These are phyloP conservation scores for Phoxinus phoxinus DNA, from an alignment of 2,113 vertebrate genomes.

Conservation along the genomic window DNA sequence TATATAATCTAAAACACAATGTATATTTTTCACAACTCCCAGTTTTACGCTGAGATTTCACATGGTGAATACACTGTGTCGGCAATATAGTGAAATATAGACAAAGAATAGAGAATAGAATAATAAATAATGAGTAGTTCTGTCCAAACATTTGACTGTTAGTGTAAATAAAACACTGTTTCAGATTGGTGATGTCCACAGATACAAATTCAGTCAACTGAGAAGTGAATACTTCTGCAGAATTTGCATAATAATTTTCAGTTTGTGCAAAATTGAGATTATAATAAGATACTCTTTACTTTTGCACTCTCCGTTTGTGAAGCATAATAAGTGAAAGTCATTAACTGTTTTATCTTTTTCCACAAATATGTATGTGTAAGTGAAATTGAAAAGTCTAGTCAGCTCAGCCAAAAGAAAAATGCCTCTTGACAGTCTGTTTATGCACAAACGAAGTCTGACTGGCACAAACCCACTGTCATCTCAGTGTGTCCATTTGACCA, in stretches of 20 bases:
- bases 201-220: neutral
- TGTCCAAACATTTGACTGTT: neutral
- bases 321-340: neutral
- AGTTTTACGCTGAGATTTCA: too few species aligned
- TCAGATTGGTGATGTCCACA: neutral
- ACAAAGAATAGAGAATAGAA: neutral
- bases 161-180: conserved; percentile 11
- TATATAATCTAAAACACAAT: too few species aligned
- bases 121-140: neutral
- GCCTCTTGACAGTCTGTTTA: conserved; percentile 21
- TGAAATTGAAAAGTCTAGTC: conserved; percentile 17
- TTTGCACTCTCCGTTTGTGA: neutral
- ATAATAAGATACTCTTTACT: neutral
- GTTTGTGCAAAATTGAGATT: neutral
- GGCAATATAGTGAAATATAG: neutral
- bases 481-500: conserved; percentile 8
- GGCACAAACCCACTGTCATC: conserved; percentile 10
- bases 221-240: neutral
- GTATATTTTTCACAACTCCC: too few species aligned
- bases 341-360: neutral
- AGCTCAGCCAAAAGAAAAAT: conserved; percentile 21
- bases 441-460: neutral
- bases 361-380: neutral
- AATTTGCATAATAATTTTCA: neutral
- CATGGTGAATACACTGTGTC: too few species aligned